Conservation (phyloP, 2,888 invertebrate species). For the Lampropteryx suffumata region DNA sequence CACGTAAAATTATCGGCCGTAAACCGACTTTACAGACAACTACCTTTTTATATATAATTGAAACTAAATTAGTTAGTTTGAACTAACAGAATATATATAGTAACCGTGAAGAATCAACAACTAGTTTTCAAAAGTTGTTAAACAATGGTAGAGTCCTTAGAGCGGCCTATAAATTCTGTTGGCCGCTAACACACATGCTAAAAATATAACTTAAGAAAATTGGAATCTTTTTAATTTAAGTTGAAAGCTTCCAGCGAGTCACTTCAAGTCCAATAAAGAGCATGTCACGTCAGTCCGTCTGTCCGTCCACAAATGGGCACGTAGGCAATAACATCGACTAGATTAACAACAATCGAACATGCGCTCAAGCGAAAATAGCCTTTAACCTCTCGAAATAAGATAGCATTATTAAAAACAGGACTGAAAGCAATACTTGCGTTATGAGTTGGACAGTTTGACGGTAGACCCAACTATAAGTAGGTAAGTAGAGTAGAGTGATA, state of each 20-base stretch:
- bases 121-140: too few species aligned
- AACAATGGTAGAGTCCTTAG: too few species aligned
- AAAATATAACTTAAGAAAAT: too few species aligned
- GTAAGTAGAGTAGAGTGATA: conserved; percentile 53
- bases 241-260: conserved; percentile 15
- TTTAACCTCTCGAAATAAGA: conserved; percentile 23
- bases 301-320: conserved; percentile 51
- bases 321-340: conserved; percentile 58
- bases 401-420: neutral
- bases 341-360: conserved; percentile 33
- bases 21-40: too few species aligned
- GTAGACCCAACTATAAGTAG: conserved; percentile 55
- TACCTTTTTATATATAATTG: too few species aligned
- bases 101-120: too few species aligned
- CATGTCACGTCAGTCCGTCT: conserved; percentile 49
- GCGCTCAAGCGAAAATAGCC: conserved; percentile 25
- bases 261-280: conserved; percentile 58
- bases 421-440: conserved; percentile 49
- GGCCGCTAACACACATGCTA: too few species aligned
- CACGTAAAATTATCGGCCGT: too few species aligned
- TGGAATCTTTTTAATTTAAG: conserved; percentile 11
- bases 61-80: too few species aligned
- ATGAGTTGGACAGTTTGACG: conserved; percentile 73
- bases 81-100: too few species aligned
- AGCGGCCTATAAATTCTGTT: too few species aligned